Evolutionary conservation across 2,888 invertebrate species (phyloP).

Genomic region (Gasteruption jaculator): DNA sequence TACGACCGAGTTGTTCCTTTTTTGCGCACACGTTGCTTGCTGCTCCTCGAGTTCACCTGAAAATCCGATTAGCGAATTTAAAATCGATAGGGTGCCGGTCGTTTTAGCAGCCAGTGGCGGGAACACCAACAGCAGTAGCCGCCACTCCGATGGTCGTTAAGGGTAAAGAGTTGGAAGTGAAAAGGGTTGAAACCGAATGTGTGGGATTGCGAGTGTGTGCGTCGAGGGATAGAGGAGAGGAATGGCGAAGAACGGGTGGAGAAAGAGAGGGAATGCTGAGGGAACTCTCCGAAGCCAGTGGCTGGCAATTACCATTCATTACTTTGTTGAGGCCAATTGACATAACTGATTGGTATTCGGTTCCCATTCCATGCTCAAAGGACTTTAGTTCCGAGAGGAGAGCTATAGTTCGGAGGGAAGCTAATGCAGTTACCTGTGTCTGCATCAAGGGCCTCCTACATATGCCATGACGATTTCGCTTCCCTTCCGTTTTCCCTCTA

Average conservation of each 20-base stretch:
- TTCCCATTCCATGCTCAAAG: constrained; percentile 36
- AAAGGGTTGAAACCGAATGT: no score
- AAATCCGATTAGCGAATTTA: constrained; percentile 30
- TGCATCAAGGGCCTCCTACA: constrained; percentile 22
- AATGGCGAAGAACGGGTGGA: constrained; percentile 12
- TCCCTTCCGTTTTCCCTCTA: constrained; percentile 7
- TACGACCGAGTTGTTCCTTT: no score
- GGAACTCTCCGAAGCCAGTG: constrained; percentile 17
- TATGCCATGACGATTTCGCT: constrained; percentile 5
- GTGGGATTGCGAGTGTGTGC: constrained; percentile 12
- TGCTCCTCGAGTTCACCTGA: constrained; percentile 9
- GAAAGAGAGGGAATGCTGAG: constrained; percentile 9
- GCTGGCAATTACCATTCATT: constrained; percentile 47
- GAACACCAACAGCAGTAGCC: no score
- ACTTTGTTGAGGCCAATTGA: constrained; percentile 47
- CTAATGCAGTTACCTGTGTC: constrained; percentile 37
- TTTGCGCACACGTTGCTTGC: no score
- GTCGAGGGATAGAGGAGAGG: constrained; percentile 3
- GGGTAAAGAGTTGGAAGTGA: no score
- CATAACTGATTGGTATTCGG: constrained; percentile 49
- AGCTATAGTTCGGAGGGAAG: constrained; percentile 21
- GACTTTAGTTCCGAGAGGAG: constrained; percentile 22
- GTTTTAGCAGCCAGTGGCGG: not conserved
- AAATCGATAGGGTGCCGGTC: constrained; percentile 30
- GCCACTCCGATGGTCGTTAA: no score